These are phyloP conservation scores for Malurus leucopterus DNA, from an alignment of 2,797 vertebrate genomes.

Conservation along the genomic window DNA sequence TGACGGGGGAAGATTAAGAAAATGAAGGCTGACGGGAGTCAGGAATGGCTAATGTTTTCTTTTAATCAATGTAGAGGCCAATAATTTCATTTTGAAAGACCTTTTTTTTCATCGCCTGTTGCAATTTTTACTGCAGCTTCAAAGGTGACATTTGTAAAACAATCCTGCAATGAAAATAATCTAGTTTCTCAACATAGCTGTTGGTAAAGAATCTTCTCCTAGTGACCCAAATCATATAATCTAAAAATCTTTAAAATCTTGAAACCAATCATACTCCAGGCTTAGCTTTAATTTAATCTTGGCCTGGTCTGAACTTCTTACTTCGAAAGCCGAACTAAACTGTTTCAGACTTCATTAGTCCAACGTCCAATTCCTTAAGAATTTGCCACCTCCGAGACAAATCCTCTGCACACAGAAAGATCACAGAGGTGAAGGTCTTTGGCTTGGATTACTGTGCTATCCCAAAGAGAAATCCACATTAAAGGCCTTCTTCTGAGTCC, in stretches of 20 bases:
- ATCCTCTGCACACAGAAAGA: background rate
- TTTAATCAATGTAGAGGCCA: background rate
- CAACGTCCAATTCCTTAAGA: constrained; percentile 15
- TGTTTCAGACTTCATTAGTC: constrained; percentile 12
- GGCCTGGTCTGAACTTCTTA: background rate
- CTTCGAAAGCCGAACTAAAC: constrained; percentile 31
- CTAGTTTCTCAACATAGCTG: background rate
- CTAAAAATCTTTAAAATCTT: background rate
- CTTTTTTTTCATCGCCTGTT: background rate
- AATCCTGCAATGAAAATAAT: background rate
- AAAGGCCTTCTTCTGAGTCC: background rate
- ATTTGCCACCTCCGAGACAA: background rate
- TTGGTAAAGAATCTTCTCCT: background rate
- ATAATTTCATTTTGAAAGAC: background rate
- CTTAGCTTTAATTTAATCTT: constrained; percentile 26
- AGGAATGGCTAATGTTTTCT: background rate
- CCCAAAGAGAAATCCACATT: background rate
- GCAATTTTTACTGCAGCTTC: background rate
- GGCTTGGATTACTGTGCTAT: background rate
- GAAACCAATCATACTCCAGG: background rate
- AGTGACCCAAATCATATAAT: background rate
- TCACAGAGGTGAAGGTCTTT: background rate
- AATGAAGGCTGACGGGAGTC: background rate
- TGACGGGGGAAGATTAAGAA: background rate
- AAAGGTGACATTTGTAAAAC: background rate